Conservation (phyloP, 2,888 invertebrate species). For the Diadegma fenestrale region DNA sequence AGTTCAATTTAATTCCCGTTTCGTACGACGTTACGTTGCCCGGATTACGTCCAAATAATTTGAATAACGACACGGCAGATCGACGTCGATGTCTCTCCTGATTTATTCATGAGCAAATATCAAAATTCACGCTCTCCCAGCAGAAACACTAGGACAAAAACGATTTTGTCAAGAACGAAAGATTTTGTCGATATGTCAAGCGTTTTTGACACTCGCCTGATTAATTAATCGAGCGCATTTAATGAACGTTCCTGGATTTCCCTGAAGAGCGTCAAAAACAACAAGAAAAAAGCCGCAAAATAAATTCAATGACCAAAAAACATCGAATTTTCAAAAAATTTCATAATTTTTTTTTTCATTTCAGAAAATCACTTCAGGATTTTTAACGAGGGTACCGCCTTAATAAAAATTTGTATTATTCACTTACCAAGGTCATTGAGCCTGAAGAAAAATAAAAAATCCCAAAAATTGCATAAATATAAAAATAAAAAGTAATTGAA, state of each 20-base stretch:
- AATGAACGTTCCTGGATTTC: neutral
- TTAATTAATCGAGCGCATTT: neutral
- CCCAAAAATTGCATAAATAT: neutral
- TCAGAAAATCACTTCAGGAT: too few species aligned
- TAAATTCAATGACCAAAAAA: neutral
- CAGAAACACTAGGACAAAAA: neutral
- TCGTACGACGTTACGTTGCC: neutral
- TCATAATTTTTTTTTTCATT: too few species aligned
- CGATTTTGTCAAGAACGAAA: constrained; percentile 1
- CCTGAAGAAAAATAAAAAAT: neutral
- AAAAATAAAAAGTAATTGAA: neutral
- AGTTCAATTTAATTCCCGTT: neutral
- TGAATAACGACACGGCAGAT: constrained; percentile 42
- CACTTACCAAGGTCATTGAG: neutral
- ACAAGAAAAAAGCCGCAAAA: neutral
- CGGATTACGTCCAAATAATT: constrained; percentile 32
- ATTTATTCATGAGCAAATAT: constrained; percentile 36
- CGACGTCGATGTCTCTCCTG: constrained; percentile 1
- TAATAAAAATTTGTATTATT: neutral
- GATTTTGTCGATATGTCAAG: neutral
- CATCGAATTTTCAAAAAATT: neutral
- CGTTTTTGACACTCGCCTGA: neutral
- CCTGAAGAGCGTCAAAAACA: neutral
- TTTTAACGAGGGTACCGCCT: too few species aligned
- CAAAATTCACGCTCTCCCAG: neutral